These are phyloP conservation scores for Perdita meconis DNA, from an alignment of 2,888 invertebrate species.

Conservation along the genomic window DNA sequence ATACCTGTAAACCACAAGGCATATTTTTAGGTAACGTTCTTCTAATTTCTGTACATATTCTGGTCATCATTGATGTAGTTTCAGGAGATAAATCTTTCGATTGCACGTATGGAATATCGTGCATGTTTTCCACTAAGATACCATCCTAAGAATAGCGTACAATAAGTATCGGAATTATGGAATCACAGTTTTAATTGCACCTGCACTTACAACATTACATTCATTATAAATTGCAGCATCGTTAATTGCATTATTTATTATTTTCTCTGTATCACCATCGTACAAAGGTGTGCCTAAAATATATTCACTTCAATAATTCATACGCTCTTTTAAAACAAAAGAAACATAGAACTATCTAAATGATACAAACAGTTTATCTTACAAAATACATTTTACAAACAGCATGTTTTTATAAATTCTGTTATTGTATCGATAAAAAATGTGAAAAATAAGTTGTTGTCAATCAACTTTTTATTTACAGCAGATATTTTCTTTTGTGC, in stretches of 20 bases:
- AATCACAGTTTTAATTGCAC: no score
- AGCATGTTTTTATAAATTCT: constrained; percentile 18
- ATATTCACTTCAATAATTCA: background rate
- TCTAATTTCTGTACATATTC: constrained; percentile 87
- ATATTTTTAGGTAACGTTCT: constrained; percentile 84
- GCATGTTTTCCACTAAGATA: constrained; percentile 92
- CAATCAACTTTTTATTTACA: constrained; percentile 15
- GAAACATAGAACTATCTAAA: background rate
- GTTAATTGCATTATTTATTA: constrained; percentile 86
- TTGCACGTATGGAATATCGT: constrained; percentile 90
- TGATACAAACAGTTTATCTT: background rate
- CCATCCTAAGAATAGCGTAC: constrained; percentile 86
- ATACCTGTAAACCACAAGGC: constrained; percentile 88
- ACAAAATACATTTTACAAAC: background rate
- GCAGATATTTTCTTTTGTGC: constrained; percentile 17
- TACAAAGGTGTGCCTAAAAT: constrained; percentile 87
- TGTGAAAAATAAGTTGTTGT: constrained; percentile 28
- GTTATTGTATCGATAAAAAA: background rate
- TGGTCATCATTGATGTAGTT: constrained; percentile 88
- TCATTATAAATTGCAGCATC: constrained; percentile 88
- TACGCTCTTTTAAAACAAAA: background rate
- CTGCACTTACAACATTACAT: constrained; percentile 85
- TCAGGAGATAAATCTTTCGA: constrained; percentile 88
- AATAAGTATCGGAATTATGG: background rate
- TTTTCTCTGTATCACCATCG: constrained; percentile 85